Percentiles rank a stretch among this genome's conserved stretches.
phyloP scores from a whole-genome alignment of 2,797 vertebrate species.

The Oreortyx pictus region DNA sequence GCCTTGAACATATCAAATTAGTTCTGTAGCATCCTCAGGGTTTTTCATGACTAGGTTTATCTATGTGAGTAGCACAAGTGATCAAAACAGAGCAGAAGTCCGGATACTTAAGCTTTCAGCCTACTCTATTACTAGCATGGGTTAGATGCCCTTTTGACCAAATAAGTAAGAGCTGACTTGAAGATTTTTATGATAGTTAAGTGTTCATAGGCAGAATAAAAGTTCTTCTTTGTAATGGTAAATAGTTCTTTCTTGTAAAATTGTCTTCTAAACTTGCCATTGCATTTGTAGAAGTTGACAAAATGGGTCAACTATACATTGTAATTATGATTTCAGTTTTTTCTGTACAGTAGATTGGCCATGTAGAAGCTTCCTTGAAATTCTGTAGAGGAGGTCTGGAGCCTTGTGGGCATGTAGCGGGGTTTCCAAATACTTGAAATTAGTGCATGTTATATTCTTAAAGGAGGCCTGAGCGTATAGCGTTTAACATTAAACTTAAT shows the following conservation, averaged over 20 bases:
- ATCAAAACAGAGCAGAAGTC: neutral
- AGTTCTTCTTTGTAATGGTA: neutral
- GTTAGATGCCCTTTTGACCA: neutral
- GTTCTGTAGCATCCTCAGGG: neutral
- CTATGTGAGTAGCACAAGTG: neutral
- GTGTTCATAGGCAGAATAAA: neutral
- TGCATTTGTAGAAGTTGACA: neutral
- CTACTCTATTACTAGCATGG: neutral
- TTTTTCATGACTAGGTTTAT: neutral
- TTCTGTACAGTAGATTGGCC: neutral
- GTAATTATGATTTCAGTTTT: neutral
- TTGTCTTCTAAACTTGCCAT: fast-evolving
- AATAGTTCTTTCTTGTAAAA: neutral
- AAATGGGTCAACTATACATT: neutral
- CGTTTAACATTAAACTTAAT: neutral
- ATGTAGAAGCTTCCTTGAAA: neutral
- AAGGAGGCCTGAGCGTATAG: neutral
- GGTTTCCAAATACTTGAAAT: neutral
- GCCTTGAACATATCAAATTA: neutral
- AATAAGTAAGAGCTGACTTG: neutral
- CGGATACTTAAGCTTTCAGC: neutral
- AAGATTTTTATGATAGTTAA: neutral
- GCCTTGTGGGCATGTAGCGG: neutral
- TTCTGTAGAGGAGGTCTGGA: neutral
- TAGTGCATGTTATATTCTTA: neutral